These are phyloP conservation scores for Leguminivora glycinivorella DNA, from an alignment of 1,140 invertebrate species.

Conservation along the genomic window DNA sequence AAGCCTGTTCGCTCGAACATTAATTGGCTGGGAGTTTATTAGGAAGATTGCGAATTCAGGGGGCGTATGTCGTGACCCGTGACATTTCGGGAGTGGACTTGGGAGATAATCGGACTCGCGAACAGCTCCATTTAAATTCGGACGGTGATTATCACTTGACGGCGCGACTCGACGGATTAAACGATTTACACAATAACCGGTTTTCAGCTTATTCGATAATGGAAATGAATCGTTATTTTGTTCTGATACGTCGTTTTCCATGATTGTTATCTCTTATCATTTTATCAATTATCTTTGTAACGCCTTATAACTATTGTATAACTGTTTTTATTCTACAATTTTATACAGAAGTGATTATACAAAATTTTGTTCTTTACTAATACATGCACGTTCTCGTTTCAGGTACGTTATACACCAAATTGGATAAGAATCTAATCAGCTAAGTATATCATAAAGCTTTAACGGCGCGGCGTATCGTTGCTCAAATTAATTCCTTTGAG, in stretches of 20 bases:
- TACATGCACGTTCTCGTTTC: neutral
- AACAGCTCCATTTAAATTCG: conserved; percentile 19
- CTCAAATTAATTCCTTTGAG: conserved; percentile 9
- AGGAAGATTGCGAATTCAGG: conserved; percentile 9
- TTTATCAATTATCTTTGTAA: no score
- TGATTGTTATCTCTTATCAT: neutral
- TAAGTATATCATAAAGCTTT: neutral
- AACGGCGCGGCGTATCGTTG: neutral
- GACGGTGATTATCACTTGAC: neutral
- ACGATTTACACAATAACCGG: conserved; percentile 9
- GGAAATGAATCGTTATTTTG: neutral
- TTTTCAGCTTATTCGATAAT: conserved; percentile 4
- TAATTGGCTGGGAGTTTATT: conserved; percentile 20
- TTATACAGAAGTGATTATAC: neutral
- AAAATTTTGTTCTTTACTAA: neutral
- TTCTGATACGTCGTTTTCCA: neutral
- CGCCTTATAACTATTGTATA: no score
- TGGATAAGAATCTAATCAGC: conserved; percentile 4
- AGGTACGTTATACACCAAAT: neutral
- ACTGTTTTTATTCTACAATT: no score
- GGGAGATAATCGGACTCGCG: conserved; percentile 10
- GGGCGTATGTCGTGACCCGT: conserved; percentile 13
- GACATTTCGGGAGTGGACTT: conserved; percentile 13
- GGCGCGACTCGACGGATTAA: neutral
- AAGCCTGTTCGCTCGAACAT: neutral